Evolutionary conservation across 2,888 invertebrate genomes (phyloP), one percentile per base, ranked within the genome.

Genomic region (Orchesella flavescens): DNA sequence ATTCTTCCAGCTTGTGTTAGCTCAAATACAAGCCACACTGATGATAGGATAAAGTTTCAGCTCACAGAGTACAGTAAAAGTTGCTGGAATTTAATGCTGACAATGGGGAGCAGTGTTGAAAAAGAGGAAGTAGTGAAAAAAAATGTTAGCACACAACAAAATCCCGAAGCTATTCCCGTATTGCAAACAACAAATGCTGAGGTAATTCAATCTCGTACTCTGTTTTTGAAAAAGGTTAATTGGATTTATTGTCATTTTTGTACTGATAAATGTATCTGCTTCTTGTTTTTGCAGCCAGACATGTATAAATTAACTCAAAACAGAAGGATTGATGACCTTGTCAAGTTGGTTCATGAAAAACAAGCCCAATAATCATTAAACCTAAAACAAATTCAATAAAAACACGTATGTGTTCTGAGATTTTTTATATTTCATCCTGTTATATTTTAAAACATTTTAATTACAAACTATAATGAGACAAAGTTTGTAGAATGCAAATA

Each of bases 31-130:
- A 55, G 44, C n/a, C 63, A 19, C 57, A 76, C n/a, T n/a, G n/a
- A 76, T 5, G 44, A 61, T 34, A 55, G 71, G 0, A 83, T 83
- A 19, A 63, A 55, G 24, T 83, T 83, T 34, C 71, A 76, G 1
- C 76, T 83, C 1, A 65, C 76, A 15, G 65, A 71, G 21, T 46
- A 69, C 5, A 55, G 34, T 17, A 83, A 72, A 44, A n/a, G n/a
- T 7, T n/a, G n/a, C n/a, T n/a, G n/a, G n/a, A n/a, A n/a, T n/a
- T 63, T 83, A 15, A 76, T 76, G 0, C 19, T 83, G 12, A 76
- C 82, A 57, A 21, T 23, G 65, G 17, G 21, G 13, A 9, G n/a
- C 9, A 0, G 7, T n/a, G 15, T 12, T 19, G 59, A 19, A n/a
- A 7, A 15, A n/a, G n/a, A n/a, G n/a, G n/a, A 13, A 19, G 46